Evolutionary conservation across 1,140 invertebrate genomes (phyloP).

Genomic region (Caenorhabditis remanei): DNA sequence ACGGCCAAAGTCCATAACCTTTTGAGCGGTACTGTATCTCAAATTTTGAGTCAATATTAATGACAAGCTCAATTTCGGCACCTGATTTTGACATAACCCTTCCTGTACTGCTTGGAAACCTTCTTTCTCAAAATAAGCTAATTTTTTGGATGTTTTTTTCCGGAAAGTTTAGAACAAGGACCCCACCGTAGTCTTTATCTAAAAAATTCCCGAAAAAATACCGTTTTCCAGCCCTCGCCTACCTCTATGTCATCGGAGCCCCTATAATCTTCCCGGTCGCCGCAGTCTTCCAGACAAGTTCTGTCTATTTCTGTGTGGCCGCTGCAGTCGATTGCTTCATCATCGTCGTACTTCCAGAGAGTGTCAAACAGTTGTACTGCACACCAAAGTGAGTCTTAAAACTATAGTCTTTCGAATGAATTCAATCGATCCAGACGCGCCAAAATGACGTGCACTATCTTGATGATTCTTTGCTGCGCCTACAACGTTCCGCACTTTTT

Average conservation of each 20-base stretch:
- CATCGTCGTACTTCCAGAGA: conserved; percentile 70
- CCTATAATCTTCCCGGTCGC: conserved; percentile 76
- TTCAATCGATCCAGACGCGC: conserved; percentile 69
- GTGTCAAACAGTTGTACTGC: conserved; percentile 72
- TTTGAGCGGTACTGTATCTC: no score
- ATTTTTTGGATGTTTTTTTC: no score
- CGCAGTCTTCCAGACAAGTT: conserved; percentile 78
- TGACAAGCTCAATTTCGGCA: no score
- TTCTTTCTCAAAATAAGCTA: no score
- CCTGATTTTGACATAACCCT: no score
- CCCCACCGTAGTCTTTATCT: background rate
- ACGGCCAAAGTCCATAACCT: no score
- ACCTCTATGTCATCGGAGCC: conserved; percentile 72
- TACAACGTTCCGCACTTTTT: conserved; percentile 78
- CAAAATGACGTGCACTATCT: conserved; percentile 70
- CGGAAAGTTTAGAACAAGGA: no score
- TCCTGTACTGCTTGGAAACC: no score
- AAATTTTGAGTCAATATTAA: no score
- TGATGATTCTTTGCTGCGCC: conserved; percentile 69
- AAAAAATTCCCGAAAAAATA: no score
- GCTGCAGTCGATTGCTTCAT: conserved; percentile 77
- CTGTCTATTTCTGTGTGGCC: conserved; percentile 77
- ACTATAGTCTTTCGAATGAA: background rate
- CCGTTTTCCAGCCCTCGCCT: conserved; percentile 72
- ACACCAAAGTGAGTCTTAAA: conserved; percentile 71